phyloP scores from a whole-genome alignment of 2,797 vertebrate species.

The Propithecus deckenii region DNA sequence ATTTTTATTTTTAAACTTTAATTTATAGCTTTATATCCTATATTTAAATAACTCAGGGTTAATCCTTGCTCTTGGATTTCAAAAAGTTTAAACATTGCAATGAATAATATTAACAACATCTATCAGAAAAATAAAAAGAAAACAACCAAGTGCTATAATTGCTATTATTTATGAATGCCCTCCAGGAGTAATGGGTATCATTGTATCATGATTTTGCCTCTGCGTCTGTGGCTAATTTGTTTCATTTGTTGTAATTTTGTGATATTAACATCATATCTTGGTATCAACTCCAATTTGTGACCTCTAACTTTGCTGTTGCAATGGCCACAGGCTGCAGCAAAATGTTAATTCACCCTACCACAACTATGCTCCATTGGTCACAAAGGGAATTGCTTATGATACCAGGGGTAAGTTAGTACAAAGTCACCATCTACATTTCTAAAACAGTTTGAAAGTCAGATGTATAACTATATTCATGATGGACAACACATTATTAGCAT shows the following conservation, averaged over 20 bases:
- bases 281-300: neutral
- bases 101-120: slow-evolving; percentile 13
- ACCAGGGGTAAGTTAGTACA: neutral
- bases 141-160: neutral
- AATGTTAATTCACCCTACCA: neutral
- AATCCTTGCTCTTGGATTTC: neutral
- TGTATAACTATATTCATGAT: slow-evolving; percentile 23
- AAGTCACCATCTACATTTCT: neutral
- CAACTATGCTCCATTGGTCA: neutral
- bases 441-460: slow-evolving; percentile 46
- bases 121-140: neutral
- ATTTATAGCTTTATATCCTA: neutral
- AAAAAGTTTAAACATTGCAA: neutral
- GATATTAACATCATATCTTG: slow-evolving; percentile 21
- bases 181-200: neutral
- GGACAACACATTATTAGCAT: slow-evolving; percentile 23
- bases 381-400: neutral
- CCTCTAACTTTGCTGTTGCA: slow-evolving; percentile 10
- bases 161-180: neutral
- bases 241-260: slow-evolving; percentile 39
- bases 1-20: neutral
- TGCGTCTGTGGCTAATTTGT: neutral
- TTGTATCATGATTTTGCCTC: neutral
- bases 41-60: neutral
- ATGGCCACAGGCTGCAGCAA: neutral